phyloP scores from a whole-genome alignment of 2,888 invertebrate genomes.

The Phania funesta region DNA sequence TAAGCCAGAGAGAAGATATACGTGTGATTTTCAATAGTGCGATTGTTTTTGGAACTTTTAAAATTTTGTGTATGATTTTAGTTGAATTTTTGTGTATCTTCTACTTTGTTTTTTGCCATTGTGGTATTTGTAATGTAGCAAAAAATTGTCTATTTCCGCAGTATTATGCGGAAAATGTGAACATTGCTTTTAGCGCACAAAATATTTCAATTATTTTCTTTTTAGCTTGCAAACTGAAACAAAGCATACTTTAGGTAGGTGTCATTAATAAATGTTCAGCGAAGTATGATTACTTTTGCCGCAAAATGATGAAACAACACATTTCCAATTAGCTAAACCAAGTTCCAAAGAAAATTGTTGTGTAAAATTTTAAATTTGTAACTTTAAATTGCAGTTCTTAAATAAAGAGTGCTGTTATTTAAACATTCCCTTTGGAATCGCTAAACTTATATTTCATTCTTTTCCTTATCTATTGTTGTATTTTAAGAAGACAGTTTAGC shows the following conservation, averaged over 20 bases:
- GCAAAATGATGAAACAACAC: neutral
- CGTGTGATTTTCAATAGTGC: neutral
- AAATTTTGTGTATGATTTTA: slow-evolving; percentile 53
- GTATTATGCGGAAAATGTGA: slow-evolving; percentile 53
- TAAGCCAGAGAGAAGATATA: neutral
- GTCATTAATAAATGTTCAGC: slow-evolving; percentile 14
- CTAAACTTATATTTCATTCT: neutral
- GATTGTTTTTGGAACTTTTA: slow-evolving; percentile 57
- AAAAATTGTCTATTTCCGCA: slow-evolving; percentile 60
- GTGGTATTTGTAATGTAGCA: slow-evolving; percentile 56
- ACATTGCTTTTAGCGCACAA: slow-evolving; percentile 35
- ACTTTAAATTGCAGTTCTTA: neutral
- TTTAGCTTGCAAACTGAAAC: neutral
- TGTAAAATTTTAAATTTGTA: neutral
- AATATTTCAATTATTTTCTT: slow-evolving; percentile 35
- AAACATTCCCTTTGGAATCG: neutral
- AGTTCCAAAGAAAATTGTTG: neutral
- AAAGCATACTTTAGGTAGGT: slow-evolving; percentile 50
- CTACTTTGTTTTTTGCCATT: slow-evolving; percentile 16
- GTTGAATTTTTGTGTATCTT: neutral
- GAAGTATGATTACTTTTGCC: slow-evolving; percentile 5
- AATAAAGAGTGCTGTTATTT: neutral
- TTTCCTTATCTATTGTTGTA: neutral
- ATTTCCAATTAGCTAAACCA: neutral
- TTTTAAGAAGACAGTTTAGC: neutral